Evolutionary conservation across 2,113 vertebrate species (phyloP).

Genomic region (Cavia aperea): DNA sequence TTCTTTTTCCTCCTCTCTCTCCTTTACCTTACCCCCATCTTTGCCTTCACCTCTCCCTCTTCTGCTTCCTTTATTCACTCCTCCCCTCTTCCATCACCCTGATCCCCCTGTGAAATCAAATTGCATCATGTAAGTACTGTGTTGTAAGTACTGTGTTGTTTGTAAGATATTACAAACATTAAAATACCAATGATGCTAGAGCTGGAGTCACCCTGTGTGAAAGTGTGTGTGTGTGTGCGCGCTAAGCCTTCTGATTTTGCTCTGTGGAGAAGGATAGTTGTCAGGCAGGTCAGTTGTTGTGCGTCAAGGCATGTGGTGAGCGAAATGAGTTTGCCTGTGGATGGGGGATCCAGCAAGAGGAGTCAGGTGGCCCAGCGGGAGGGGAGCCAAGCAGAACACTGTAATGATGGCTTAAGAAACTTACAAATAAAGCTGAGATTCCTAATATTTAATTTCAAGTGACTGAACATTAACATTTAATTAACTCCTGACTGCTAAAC

Average conservation of each 20-base stretch:
- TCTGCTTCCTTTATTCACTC: neutral
- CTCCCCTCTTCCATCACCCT: neutral
- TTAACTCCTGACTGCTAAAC: conserved; percentile 66
- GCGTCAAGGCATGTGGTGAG: conserved; percentile 20
- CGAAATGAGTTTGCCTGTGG: conserved; percentile 26
- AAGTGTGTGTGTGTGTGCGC: neutral
- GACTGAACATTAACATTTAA: conserved; percentile 67
- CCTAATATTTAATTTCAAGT: conserved; percentile 62
- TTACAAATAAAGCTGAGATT: conserved; percentile 62
- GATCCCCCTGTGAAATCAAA: neutral
- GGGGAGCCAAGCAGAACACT: conserved; percentile 38
- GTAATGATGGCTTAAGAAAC: conserved; percentile 63
- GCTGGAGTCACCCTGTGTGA: neutral
- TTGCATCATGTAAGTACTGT: neutral
- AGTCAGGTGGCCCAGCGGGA: neutral
- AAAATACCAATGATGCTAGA: neutral
- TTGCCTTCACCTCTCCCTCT: neutral
- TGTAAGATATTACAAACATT: neutral
- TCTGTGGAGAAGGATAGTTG: neutral
- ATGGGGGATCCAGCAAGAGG: neutral
- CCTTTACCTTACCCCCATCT: neutral
- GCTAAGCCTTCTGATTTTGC: neutral
- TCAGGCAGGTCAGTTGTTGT: conserved; percentile 9
- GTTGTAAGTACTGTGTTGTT: neutral
- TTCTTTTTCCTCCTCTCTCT: neutral